phyloP scores from a whole-genome alignment of 2,113 vertebrate genomes.

The Takifugu flavidus region DNA sequence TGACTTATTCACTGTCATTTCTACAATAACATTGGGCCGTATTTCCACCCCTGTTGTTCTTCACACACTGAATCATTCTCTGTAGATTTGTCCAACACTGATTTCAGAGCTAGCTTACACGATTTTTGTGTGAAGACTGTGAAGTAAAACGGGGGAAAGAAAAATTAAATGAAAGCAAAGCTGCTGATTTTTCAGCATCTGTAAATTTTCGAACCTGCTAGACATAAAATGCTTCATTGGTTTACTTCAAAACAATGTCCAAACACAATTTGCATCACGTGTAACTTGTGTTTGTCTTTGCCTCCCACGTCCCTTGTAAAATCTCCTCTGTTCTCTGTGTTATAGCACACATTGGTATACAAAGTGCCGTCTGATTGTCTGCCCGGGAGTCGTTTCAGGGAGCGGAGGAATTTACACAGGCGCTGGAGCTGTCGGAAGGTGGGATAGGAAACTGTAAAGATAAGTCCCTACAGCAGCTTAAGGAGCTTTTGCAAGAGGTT shows the following conservation, averaged over 20 bases:
- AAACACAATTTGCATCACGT: slow-evolving; percentile 46
- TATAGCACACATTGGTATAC: slow-evolving; percentile 56
- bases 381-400: slow-evolving; percentile 52
- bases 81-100: slow-evolving; percentile 9
- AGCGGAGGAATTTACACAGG: slow-evolving; percentile 68
- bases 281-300: slow-evolving; percentile 62
- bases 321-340: slow-evolving; percentile 59
- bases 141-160: not conserved
- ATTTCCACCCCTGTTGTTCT: slow-evolving; percentile 52
- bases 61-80: slow-evolving; percentile 47
- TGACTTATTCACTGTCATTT: slow-evolving; percentile 68
- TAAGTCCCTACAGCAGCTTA: slow-evolving; percentile 62
- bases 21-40: slow-evolving; percentile 57
- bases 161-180: slow-evolving; percentile 1
- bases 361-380: slow-evolving; percentile 72
- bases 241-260: slow-evolving; percentile 43
- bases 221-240: slow-evolving; percentile 23
- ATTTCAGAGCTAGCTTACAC: slow-evolving; percentile 13
- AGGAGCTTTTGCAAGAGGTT: slow-evolving; percentile 54
- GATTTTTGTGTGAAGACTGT: not conserved
- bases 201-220: slow-evolving; percentile 11
- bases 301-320: slow-evolving; percentile 63
- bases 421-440: slow-evolving; percentile 63
- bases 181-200: not conserved
- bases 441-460: slow-evolving; percentile 74